Percentiles rank a stretch among this genome's conserved stretches.
Evolutionary conservation across 1,140 invertebrate species (phyloP).

Genomic region (Campodea augens): DNA sequence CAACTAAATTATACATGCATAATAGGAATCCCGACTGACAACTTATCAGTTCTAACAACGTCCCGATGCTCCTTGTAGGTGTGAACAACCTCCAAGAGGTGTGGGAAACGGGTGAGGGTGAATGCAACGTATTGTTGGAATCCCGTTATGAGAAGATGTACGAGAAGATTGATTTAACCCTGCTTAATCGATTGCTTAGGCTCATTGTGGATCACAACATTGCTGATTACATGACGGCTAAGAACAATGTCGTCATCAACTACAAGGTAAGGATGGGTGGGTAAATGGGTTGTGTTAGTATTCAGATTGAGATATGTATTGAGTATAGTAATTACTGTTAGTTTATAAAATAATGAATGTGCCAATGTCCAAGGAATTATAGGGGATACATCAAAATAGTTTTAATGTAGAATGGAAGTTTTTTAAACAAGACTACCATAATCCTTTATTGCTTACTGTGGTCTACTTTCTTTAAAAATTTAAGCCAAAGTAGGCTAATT

Average conservation of each 20-base stretch:
- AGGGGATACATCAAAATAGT: not conserved
- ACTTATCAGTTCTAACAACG: too few species aligned
- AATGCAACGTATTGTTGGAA: slow-evolving; percentile 97
- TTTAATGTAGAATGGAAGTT: not conserved
- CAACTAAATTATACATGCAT: too few species aligned
- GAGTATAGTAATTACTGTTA: not conserved
- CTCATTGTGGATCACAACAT: slow-evolving; percentile 99
- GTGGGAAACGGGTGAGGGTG: slow-evolving; percentile 95
- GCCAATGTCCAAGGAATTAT: not conserved
- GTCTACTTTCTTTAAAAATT: too few species aligned
- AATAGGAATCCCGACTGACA: too few species aligned
- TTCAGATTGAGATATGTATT: not conserved
- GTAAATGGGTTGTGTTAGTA: slow-evolving; percentile 4
- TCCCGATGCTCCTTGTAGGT: slow-evolving; percentile 33
- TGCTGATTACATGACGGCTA: slow-evolving; percentile 99
- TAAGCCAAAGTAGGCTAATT: too few species aligned
- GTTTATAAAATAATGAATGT: not conserved
- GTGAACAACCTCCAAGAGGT: slow-evolving; percentile 96
- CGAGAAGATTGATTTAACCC: slow-evolving; percentile 97
- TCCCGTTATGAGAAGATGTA: slow-evolving; percentile 96
- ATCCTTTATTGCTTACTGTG: too few species aligned
- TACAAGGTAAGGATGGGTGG: slow-evolving; percentile 48
- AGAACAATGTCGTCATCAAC: slow-evolving; percentile 98
- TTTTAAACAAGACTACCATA: not conserved
- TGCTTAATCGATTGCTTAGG: slow-evolving; percentile 84